Percentiles rank a stretch among this genome's conserved stretches.
Conservation (phyloP, 2,888 invertebrate species). For the Euphydryas editha region DNA sequence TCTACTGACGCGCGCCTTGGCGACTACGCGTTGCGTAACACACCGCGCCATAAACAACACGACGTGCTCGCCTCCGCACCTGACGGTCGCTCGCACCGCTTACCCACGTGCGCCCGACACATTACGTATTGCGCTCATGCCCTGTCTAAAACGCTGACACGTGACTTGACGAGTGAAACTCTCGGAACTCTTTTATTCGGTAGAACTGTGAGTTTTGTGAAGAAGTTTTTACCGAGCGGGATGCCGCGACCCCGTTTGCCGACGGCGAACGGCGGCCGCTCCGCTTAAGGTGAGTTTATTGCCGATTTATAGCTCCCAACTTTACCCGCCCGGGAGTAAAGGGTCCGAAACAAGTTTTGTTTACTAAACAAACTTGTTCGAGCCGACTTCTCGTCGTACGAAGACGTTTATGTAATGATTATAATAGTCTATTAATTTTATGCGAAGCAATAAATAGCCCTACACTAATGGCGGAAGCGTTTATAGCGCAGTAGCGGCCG, state of each 20-base stretch:
- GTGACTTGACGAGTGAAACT: constrained; percentile 79
- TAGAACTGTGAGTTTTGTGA: constrained; percentile 79
- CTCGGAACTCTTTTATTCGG: constrained; percentile 61
- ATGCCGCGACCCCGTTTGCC: constrained; percentile 77
- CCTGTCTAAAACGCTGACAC: constrained; percentile 78
- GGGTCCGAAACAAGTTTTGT: constrained; percentile 64
- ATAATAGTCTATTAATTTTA: constrained; percentile 32
- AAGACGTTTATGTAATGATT: constrained; percentile 31
- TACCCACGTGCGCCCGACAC: constrained; percentile 74
- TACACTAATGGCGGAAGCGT: constrained; percentile 31
- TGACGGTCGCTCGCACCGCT: constrained; percentile 54
- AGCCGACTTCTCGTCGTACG: constrained; percentile 50
- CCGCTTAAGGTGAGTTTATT: constrained; percentile 82
- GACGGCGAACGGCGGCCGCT: constrained; percentile 76
- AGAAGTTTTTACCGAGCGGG: constrained; percentile 71
- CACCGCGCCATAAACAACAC: constrained; percentile 80
- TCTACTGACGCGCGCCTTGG: constrained; percentile 82
- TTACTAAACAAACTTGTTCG: constrained; percentile 72
- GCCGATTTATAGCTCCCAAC: constrained; percentile 77
- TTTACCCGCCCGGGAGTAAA: constrained; percentile 60
- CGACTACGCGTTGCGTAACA: constrained; percentile 83
- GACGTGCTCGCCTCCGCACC: constrained; percentile 72
- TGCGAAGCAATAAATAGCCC: constrained; percentile 47
- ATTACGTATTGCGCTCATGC: constrained; percentile 80
- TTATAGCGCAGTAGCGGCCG: not conserved